A percentile compares a stretch with the other conserved stretches of the same genome.
These are phyloP conservation scores for Thermophis baileyi DNA, from an alignment of 2,113 vertebrate species.

Conservation along the genomic window DNA sequence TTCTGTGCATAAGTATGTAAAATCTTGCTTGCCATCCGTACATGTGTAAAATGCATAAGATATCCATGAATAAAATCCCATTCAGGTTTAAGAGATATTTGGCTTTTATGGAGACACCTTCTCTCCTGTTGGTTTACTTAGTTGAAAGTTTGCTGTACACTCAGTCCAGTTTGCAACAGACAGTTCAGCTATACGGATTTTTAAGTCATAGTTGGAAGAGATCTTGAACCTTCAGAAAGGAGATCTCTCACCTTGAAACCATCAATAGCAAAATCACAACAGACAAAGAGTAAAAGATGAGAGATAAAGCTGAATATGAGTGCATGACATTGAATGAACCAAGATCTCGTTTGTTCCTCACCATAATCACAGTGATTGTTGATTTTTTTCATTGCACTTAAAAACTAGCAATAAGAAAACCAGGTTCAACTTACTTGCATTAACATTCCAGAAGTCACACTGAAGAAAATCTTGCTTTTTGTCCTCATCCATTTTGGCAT, in stretches of 20 bases:
- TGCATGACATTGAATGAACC: not conserved
- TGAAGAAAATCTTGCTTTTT: not conserved
- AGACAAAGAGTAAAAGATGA: not conserved
- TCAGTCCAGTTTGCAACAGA: not conserved
- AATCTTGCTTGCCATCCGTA: not conserved
- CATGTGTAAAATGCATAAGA: not conserved
- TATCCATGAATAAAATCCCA: not conserved
- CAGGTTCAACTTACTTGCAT: not conserved
- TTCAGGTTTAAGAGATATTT: not conserved
- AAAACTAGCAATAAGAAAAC: not conserved
- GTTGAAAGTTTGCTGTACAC: not conserved
- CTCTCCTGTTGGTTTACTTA: not conserved
- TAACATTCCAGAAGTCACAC: not conserved
- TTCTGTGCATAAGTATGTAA: not conserved
- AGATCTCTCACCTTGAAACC: not conserved
- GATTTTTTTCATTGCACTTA: not conserved
- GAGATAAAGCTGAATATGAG: not conserved
- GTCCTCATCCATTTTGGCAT: not conserved
- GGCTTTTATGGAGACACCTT: not conserved
- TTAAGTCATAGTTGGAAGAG: not conserved
- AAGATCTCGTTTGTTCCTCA: not conserved
- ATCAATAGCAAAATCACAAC: not conserved
- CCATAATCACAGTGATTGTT: not conserved
- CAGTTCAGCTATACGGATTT: not conserved
- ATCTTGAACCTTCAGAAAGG: not conserved